Evolutionary conservation across 2,797 vertebrate genomes (phyloP).

Genomic region (Distichodus sexfasciatus): DNA sequence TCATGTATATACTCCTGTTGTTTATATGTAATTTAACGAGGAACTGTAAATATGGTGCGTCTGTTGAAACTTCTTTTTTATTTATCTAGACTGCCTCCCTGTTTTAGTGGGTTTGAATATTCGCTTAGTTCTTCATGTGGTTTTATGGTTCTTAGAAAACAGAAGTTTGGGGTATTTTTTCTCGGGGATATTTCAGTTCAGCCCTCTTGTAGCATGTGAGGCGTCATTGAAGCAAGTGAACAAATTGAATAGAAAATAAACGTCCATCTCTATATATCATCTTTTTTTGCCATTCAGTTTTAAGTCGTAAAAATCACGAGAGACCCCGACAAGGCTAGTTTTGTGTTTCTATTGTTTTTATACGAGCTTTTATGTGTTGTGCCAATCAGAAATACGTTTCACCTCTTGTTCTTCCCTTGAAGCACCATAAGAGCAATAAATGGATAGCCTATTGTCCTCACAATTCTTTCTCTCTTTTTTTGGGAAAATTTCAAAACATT

Average conservation of each 20-base stretch:
- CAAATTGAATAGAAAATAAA: slow-evolving; percentile 85
- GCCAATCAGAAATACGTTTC: slow-evolving; percentile 84
- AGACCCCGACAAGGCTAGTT: slow-evolving; percentile 78
- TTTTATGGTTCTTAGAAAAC: slow-evolving; percentile 97
- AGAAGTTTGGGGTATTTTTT: slow-evolving; percentile 82
- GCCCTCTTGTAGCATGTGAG: slow-evolving; percentile 99
- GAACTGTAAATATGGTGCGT: slow-evolving; percentile 99
- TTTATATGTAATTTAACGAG: slow-evolving; percentile 99
- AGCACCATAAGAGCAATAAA: slow-evolving; percentile 97
- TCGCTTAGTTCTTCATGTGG: slow-evolving; percentile 97
- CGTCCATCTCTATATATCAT: slow-evolving; percentile 83
- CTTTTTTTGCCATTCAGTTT: slow-evolving; percentile 84
- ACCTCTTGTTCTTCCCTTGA: slow-evolving; percentile 83
- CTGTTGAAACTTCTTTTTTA: slow-evolving; percentile 96
- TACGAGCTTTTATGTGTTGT: slow-evolving; percentile 85
- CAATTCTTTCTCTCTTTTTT: slow-evolving; percentile 71
- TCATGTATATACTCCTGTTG: slow-evolving; percentile 99
- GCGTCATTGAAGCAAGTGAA: slow-evolving; percentile 92
- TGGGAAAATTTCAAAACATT: slow-evolving; percentile 82
- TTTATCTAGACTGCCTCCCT: slow-evolving; percentile 99
- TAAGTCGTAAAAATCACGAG: slow-evolving; percentile 75
- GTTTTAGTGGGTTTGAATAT: slow-evolving; percentile 99
- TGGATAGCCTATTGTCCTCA: slow-evolving; percentile 83
- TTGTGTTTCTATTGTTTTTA: slow-evolving; percentile 82
- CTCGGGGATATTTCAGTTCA: slow-evolving; percentile 93